Conservation (phyloP, 2,797 vertebrate species). For the Emydoidea blandingii region DNA sequence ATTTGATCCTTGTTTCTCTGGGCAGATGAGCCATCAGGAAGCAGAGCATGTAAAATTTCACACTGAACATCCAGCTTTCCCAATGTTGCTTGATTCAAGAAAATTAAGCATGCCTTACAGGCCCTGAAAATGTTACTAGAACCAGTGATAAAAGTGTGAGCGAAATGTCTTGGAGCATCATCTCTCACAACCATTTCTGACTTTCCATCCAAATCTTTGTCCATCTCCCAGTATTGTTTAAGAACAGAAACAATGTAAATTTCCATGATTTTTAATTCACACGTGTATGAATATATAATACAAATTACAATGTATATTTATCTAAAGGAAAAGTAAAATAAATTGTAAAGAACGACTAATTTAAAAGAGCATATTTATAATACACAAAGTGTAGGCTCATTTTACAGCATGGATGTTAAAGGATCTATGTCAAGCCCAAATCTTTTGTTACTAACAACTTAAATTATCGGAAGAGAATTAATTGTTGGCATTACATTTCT, state of each 20-base stretch:
- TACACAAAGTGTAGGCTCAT: background rate
- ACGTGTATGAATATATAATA: background rate
- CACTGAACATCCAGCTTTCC: background rate
- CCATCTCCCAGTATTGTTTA: background rate
- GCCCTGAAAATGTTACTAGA: background rate
- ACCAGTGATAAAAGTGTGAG: background rate
- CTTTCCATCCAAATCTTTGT: background rate
- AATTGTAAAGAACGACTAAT: background rate
- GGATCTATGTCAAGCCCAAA: background rate
- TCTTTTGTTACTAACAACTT: background rate
- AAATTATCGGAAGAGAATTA: conserved; percentile 23
- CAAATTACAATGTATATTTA: background rate
- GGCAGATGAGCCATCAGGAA: background rate
- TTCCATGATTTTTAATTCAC: conserved; percentile 52
- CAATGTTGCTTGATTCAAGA: background rate
- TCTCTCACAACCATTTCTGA: background rate
- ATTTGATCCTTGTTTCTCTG: background rate
- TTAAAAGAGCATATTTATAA: background rate
- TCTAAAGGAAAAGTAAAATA: conserved; percentile 17
- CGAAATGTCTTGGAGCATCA: fast-evolving
- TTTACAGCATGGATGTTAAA: background rate
- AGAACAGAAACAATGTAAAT: background rate
- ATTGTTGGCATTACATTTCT: background rate
- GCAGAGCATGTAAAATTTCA: background rate
- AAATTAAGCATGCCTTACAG: background rate